Evolutionary conservation across 2,113 vertebrate species (phyloP).

Genomic region (Manacus vitellinus): DNA sequence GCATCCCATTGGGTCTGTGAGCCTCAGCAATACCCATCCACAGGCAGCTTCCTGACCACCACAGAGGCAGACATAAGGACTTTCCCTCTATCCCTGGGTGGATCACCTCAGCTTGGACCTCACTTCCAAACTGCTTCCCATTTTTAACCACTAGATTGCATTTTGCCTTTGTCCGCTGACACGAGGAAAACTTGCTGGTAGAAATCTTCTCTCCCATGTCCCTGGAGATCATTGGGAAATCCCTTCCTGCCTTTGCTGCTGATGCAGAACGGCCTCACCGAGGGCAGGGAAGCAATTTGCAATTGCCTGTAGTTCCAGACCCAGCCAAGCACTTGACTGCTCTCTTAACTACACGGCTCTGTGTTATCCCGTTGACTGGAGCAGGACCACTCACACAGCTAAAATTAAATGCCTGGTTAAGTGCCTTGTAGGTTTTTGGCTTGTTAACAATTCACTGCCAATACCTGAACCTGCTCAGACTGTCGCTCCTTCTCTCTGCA

Average conservation of each 20-base stretch:
- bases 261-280: not conserved
- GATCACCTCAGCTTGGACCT: not conserved
- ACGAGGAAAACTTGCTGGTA: not conserved
- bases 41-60: not conserved
- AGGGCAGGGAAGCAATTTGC: not conserved
- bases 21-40: too few relatives aligned
- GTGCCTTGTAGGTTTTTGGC: conserved; percentile 5
- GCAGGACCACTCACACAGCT: not conserved
- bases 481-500: not conserved
- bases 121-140: not conserved
- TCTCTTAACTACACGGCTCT: not conserved
- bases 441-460: not conserved
- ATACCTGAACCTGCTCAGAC: not conserved
- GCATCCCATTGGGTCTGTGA: accelerated
- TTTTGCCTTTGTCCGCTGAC: not conserved
- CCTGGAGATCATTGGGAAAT: not conserved
- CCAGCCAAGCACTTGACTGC: not conserved
- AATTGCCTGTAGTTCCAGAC: not conserved
- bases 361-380: not conserved
- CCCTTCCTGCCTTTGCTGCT: not conserved
- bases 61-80: not conserved
- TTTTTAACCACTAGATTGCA: not conserved
- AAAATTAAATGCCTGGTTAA: conserved; percentile 27
- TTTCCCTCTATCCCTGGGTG: not conserved
- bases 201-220: not conserved